Conservation (phyloP, 2,797 vertebrate genomes). For the Liasis olivaceus region DNA sequence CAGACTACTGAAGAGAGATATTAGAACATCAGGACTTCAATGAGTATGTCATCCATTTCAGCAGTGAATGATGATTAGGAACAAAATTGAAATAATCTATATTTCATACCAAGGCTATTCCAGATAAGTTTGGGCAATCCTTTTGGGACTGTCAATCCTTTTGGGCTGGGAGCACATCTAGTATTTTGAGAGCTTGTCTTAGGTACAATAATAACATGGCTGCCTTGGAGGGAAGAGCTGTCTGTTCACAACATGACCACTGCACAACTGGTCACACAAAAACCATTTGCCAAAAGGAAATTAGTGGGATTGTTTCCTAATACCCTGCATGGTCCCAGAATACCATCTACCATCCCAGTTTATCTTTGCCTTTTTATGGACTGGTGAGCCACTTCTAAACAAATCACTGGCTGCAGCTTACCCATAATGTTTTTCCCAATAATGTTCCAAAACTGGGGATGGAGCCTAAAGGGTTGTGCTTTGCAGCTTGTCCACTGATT, state of each 20-base stretch:
- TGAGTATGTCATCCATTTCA: neutral
- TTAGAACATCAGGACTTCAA: neutral
- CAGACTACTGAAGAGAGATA: neutral
- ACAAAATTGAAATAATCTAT: neutral
- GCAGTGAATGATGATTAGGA: neutral
- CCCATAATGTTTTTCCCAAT: neutral
- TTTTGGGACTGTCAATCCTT: neutral
- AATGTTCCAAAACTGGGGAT: neutral
- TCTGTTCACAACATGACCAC: neutral
- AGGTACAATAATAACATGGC: neutral
- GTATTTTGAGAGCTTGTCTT: neutral
- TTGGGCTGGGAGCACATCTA: neutral
- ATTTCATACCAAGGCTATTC: neutral
- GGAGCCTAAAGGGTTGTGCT: neutral
- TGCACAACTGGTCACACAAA: neutral
- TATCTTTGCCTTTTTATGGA: neutral
- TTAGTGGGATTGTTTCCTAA: neutral
- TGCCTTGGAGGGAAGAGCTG: neutral
- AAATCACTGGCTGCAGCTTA: neutral
- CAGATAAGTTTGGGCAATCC: neutral
- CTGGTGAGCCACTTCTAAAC: neutral
- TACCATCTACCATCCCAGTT: neutral
- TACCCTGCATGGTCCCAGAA: neutral
- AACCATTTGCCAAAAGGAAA: neutral
- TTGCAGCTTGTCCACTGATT: neutral